Conservation (phyloP, 2,797 vertebrate species). For the Amphiprion clarkii region DNA sequence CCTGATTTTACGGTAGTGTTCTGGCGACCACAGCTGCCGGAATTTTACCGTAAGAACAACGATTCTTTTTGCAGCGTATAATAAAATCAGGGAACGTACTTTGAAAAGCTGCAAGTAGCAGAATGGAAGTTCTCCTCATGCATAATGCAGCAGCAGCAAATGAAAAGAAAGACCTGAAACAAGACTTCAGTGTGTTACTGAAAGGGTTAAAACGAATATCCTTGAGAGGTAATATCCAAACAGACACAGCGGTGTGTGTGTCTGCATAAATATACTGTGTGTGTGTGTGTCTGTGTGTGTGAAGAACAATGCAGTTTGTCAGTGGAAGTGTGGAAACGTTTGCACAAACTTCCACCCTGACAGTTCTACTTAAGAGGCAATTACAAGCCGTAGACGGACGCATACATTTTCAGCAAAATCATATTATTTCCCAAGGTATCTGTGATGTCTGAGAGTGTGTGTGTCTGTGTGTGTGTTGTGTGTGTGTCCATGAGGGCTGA, state of each 20-base stretch:
- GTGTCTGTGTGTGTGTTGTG: constrained; percentile 32
- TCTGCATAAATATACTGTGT: background rate
- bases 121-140: background rate
- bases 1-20: too few relatives aligned
- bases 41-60: too few relatives aligned
- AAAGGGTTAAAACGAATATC: constrained; percentile 14
- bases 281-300: too few relatives aligned
- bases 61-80: background rate
- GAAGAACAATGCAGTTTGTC: background rate
- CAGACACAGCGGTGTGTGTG: background rate
- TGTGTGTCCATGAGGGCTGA: constrained; percentile 48
- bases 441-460: constrained; percentile 31
- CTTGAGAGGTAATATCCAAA: background rate
- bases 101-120: constrained; percentile 3
- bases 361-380: constrained; percentile 2
- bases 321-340: background rate
- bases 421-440: constrained; percentile 32
- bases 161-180: background rate
- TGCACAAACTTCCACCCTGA: background rate
- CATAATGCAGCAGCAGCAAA: constrained; percentile 10
- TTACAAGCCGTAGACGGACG: constrained; percentile 9
- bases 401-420: constrained; percentile 26
- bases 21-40: too few relatives aligned
- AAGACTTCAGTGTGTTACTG: background rate
- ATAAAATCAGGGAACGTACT: background rate